phyloP scores from a whole-genome alignment of 2,888 invertebrate genomes.

The Microdon myrmicae region DNA sequence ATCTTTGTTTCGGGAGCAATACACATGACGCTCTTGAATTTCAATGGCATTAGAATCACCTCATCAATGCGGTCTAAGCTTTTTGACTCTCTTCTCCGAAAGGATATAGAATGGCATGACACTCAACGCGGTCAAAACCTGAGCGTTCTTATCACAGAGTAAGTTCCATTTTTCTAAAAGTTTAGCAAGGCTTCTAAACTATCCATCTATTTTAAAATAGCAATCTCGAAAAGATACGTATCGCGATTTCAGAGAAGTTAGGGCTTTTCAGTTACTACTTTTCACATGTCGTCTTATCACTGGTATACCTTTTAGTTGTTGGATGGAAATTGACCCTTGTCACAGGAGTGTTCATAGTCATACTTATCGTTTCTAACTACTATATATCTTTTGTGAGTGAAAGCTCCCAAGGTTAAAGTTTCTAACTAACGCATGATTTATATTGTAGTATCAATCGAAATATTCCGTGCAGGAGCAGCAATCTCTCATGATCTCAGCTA shows the following conservation, averaged over 20 bases:
- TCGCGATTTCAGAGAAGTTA: constrained; percentile 86
- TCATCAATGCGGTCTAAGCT: constrained; percentile 72
- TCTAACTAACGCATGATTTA: too few relatives aligned
- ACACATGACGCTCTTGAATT: constrained; percentile 75
- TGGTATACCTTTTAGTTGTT: constrained; percentile 78
- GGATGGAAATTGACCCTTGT: constrained; percentile 89
- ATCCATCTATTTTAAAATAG: constrained; percentile 68
- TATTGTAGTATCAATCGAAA: constrained; percentile 74
- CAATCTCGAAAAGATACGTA: constrained; percentile 81
- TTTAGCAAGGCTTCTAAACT: background rate
- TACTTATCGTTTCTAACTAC: constrained; percentile 79
- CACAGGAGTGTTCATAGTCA: constrained; percentile 79
- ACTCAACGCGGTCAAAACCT: constrained; percentile 77
- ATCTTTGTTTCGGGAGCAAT: constrained; percentile 74
- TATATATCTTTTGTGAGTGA: constrained; percentile 77
- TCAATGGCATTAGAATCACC: constrained; percentile 73
- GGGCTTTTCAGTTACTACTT: constrained; percentile 75
- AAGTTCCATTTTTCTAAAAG: constrained; percentile 63
- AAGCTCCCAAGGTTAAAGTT: too few relatives aligned
- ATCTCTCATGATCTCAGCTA: constrained; percentile 81
- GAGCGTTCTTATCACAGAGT: constrained; percentile 80
- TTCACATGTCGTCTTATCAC: constrained; percentile 69
- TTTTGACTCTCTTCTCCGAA: constrained; percentile 73
- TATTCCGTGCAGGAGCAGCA: constrained; percentile 74
- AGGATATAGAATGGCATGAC: constrained; percentile 81